Percentiles rank a stretch among this genome's conserved stretches.
phyloP scores from a whole-genome alignment of 2,797 vertebrate genomes.

The Rousettus madagascariensis region DNA sequence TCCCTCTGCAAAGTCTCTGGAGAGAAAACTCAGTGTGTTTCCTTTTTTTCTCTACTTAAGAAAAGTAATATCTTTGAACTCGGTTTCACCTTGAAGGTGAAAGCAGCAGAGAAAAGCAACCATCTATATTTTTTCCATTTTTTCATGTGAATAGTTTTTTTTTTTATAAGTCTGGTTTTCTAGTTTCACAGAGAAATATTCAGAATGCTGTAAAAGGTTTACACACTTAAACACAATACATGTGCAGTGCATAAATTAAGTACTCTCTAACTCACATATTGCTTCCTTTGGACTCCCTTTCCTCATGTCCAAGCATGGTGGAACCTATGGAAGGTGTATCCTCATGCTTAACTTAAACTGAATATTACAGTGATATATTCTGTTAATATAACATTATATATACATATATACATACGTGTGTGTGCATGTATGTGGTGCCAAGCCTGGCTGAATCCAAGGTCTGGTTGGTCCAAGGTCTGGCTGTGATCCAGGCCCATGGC shows the following conservation, averaged over 20 bases:
- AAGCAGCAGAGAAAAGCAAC: background rate
- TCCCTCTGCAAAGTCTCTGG: background rate
- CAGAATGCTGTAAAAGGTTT: background rate
- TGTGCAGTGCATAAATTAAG: background rate
- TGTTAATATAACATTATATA: background rate
- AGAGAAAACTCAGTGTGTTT: background rate
- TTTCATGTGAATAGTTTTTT: background rate
- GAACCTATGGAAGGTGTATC: background rate
- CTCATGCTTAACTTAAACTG: background rate
- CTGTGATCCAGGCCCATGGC: no score
- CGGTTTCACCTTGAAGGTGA: constrained; percentile 53
- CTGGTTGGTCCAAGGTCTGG: no score
- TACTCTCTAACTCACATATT: background rate
- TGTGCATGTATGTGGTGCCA: background rate
- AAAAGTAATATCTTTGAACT: background rate
- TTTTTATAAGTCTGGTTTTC: background rate
- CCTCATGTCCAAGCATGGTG: background rate
- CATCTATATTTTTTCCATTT: background rate
- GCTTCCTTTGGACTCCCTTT: background rate
- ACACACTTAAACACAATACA: background rate
- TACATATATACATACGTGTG: background rate
- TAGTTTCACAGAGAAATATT: background rate
- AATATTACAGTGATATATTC: background rate
- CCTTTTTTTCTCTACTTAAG: background rate
- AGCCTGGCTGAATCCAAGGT: no score